A percentile compares a stretch with the other conserved stretches of the same genome.
phyloP scores from a whole-genome alignment of 35 echinoderm and acorn worm species.

The Eucidaris tribuloides region DNA sequence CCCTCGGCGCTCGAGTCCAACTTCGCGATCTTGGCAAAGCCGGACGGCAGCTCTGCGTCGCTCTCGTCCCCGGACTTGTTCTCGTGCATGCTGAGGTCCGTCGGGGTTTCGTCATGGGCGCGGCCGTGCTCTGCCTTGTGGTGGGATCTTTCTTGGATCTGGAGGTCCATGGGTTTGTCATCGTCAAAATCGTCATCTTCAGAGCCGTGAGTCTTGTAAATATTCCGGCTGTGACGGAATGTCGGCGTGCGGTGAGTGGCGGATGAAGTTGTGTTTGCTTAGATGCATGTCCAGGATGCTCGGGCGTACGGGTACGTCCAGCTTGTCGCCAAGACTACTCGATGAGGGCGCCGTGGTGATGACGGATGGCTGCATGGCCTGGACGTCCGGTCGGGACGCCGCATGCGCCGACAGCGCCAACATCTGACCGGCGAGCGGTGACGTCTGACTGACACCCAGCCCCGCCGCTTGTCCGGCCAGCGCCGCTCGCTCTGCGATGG shows the following conservation, averaged over 20 bases:
- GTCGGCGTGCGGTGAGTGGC: no score
- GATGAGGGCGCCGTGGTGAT: constrained; percentile 16
- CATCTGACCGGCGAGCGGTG: constrained; percentile 1
- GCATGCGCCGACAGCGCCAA: neutral
- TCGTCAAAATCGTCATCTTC: no score
- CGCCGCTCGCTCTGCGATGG: neutral
- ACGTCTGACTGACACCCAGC: constrained; percentile 5
- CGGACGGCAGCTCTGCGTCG: constrained; percentile 42
- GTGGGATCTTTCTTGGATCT: neutral
- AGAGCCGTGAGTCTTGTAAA: no score
- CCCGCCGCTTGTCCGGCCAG: neutral
- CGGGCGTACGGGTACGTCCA: no score
- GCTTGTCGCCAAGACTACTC: no score
- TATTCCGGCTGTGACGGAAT: no score
- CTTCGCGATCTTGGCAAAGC: constrained; percentile 72
- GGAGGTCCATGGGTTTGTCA: constrained; percentile 8
- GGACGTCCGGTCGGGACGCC: neutral
- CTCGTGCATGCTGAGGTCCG: constrained; percentile 19
- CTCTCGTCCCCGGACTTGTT: neutral
- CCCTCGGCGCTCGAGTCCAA: constrained; percentile 6
- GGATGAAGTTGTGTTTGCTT: no score
- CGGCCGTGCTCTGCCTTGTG: neutral
- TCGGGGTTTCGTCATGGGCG: neutral
- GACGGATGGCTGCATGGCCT: constrained; percentile 9
- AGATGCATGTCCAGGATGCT: no score